phyloP scores from a whole-genome alignment of 1,140 invertebrate genomes.

The Heliothis virescens region DNA sequence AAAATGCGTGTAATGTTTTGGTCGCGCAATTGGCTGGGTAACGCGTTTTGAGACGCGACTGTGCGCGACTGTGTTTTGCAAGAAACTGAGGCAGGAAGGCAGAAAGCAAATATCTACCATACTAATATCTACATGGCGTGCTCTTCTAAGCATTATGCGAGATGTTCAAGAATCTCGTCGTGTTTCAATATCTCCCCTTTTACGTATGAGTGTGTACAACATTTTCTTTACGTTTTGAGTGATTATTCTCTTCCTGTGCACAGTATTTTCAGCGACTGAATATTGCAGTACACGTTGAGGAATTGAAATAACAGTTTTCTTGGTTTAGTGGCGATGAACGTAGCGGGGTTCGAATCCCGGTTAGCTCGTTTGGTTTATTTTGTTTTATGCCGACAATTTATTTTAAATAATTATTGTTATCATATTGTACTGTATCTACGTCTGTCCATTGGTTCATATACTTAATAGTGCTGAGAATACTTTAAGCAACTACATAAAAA shows the following conservation, averaged over 20 bases:
- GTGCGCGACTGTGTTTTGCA: conserved; percentile 6
- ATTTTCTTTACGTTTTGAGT: conserved; percentile 19
- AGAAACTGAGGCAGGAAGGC: conserved; percentile 48
- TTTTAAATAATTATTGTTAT: too few relatives aligned
- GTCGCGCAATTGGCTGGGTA: background rate
- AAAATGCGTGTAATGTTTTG: background rate
- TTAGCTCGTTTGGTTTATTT: too few relatives aligned
- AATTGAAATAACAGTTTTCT: too few relatives aligned
- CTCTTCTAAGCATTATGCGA: conserved; percentile 46
- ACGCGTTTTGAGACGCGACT: background rate
- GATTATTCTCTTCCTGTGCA: background rate
- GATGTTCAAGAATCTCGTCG: conserved; percentile 51
- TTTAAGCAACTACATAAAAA: too few relatives aligned
- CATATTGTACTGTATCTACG: too few relatives aligned
- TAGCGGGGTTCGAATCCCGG: too few relatives aligned
- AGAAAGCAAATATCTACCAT: conserved; percentile 44
- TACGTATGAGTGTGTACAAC: background rate
- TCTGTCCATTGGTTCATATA: too few relatives aligned
- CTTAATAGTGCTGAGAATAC: too few relatives aligned
- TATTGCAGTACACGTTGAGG: too few relatives aligned
- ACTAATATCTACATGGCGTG: conserved; percentile 35
- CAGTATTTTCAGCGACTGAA: too few relatives aligned
- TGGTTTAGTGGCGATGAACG: too few relatives aligned
- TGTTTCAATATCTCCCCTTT: conserved; percentile 47
- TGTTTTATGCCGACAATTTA: too few relatives aligned